Evolutionary conservation across 2,113 vertebrate species (phyloP), one percentile per base, ranked within the genome.

Genomic region (Empidonax alnorum): DNA sequence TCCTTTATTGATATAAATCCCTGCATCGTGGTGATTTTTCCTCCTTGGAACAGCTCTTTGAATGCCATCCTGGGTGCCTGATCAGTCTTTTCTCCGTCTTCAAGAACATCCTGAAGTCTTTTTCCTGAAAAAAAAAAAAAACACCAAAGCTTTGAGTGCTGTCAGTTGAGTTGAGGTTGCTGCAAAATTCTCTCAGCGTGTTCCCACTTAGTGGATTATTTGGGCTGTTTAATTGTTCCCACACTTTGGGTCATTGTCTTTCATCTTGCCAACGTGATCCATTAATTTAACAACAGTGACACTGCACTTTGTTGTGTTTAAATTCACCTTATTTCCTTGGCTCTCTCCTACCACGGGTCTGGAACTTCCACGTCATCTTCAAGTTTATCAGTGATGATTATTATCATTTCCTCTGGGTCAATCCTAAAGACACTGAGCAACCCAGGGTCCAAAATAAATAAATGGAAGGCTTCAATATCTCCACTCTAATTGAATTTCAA

Each of bases 341-440:
- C 2, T 19, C 31, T 27, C 56, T 89, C 53, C 66, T 82, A 22
- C 80, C 37, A 8, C 1, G 37, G 42, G 27, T 73, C 80, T 72
- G 89, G 49, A 84, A 68, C 81, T 96, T 94, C 46, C 71, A 91
- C 28, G 2, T 87, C 91, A 96, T 46, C 81, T 42, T 53, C 41
- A 73, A 76, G 78, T 95, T 93, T 82, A 92, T 84, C 21, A 6
- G 66, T 24, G 78, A 87, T 68, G 84, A 92, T 81, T 89, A 90
- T 91, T 86, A 96, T 93, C 62, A 85, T 93, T 94, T 96, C 96
- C 91, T 96, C 58, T 92, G 93, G 93, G 84, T 93, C 94, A 95
- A 31, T 93, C 66, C 67, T 76, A 55, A 93, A 95, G 84, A 85
- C 87, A 76, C 69, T 49, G 87, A 95, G 65, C 35, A 76, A 91